Percentiles rank a stretch among this genome's conserved stretches.
Evolutionary conservation across 1,140 invertebrate genomes (phyloP).

Genomic region (Lucilia sericata): DNA sequence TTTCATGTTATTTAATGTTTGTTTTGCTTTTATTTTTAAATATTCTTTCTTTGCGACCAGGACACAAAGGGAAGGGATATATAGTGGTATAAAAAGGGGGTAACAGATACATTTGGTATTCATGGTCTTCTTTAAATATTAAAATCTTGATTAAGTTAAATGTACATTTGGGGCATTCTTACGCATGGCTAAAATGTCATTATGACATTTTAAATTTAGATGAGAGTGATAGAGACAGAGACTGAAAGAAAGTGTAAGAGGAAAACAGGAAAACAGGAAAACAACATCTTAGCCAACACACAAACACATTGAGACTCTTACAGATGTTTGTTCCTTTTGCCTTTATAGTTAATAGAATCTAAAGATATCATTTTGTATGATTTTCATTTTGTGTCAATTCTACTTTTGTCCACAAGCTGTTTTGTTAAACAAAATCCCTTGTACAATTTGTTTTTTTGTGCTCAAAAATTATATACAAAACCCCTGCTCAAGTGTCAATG

Average conservation of each 20-base stretch:
- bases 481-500: not conserved
- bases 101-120: not conserved
- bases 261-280: too few species aligned
- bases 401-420: not conserved
- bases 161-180: conserved; percentile 32
- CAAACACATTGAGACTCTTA: not conserved
- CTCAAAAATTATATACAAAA: not conserved
- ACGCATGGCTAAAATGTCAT: conserved; percentile 35
- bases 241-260: not conserved
- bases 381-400: too few species aligned
- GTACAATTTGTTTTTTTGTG: not conserved
- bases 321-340: too few species aligned
- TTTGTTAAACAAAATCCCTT: not conserved
- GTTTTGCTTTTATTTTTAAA: too few species aligned
- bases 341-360: not conserved
- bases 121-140: conserved; percentile 31
- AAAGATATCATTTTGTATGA: not conserved
- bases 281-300: not conserved
- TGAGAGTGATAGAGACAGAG: not conserved
- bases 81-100: not conserved
- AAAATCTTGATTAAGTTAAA: conserved; percentile 40
- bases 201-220: not conserved
- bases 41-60: too few species aligned
- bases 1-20: too few species aligned
- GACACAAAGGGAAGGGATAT: too few species aligned